These are phyloP conservation scores for Coreoperca whiteheadi DNA, from an alignment of 2,113 vertebrate genomes.

Conservation along the genomic window DNA sequence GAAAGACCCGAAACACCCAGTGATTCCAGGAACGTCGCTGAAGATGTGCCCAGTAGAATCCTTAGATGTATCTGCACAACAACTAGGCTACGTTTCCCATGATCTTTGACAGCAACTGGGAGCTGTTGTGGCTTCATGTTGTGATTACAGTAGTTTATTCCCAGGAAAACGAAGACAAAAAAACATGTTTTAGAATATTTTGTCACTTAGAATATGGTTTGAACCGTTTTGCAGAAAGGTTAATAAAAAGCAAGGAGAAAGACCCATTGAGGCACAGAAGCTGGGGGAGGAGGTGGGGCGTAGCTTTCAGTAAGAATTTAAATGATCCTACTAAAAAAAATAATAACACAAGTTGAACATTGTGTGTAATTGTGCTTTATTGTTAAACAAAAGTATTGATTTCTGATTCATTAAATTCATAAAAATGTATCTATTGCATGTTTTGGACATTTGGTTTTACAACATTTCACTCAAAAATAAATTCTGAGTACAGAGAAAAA, in stretches of 20 bases:
- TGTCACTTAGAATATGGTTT: not conserved
- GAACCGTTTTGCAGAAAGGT: not conserved
- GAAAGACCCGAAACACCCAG: too few species aligned
- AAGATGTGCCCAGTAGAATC: too few species aligned
- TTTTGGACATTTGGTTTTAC: slow-evolving; percentile 27
- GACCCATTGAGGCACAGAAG: not conserved
- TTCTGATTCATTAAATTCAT: not conserved
- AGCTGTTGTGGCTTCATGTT: not conserved
- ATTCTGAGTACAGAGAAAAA: slow-evolving; percentile 23
- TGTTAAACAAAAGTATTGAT: slow-evolving; percentile 24
- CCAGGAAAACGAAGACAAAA: not conserved
- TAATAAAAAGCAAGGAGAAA: not conserved
- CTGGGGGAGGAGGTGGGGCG: not conserved
- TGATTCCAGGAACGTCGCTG: too few species aligned
- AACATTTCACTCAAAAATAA: slow-evolving; percentile 30
- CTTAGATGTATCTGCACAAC: too few species aligned
- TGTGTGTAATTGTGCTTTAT: slow-evolving; percentile 34
- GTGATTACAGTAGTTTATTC: not conserved
- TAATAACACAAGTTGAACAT: slow-evolving; percentile 1
- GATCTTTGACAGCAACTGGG: not conserved
- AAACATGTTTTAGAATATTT: not conserved
- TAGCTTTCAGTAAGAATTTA: not conserved
- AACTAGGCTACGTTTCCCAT: not conserved
- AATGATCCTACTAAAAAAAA: not conserved
- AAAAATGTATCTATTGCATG: not conserved